A percentile compares a stretch with the other conserved stretches of the same genome.
Conservation (phyloP, 1,140 invertebrate species). For the Drosophila subpulchrella region DNA sequence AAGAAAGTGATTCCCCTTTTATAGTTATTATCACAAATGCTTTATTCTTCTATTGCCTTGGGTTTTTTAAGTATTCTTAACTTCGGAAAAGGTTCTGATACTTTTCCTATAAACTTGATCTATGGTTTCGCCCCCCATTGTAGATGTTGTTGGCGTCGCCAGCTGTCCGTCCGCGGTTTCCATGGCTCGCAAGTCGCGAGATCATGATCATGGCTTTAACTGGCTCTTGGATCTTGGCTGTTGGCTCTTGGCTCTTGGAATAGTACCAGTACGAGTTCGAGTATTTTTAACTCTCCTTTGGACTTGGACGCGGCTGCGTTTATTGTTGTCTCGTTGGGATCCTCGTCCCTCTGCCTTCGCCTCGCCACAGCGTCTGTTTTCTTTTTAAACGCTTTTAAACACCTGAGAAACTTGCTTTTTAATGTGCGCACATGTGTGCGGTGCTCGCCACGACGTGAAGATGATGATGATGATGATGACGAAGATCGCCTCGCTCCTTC, state of each 20-base stretch:
- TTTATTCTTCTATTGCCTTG: background rate
- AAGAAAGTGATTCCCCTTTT: background rate
- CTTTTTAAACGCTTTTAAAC: constrained; percentile 84
- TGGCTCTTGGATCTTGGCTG: constrained; percentile 74
- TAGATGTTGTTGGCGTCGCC: constrained; percentile 34
- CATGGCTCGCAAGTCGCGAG: constrained; percentile 76
- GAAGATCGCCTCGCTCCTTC: constrained; percentile 33
- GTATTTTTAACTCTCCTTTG: constrained; percentile 75
- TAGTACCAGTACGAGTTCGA: constrained; percentile 52
- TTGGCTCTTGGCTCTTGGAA: constrained; percentile 79
- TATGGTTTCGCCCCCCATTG: constrained; percentile 20
- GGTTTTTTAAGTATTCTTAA: too few relatives aligned
- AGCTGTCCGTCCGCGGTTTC: constrained; percentile 52
- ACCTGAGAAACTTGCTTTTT: constrained; percentile 83
- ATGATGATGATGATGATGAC: constrained; percentile 39
- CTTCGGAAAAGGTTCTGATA: background rate
- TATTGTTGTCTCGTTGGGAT: constrained; percentile 74
- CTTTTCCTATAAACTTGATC: background rate
- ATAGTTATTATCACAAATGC: background rate
- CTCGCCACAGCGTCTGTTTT: constrained; percentile 65
- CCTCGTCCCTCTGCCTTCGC: constrained; percentile 15
- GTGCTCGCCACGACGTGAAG: constrained; percentile 35
- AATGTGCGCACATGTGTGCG: constrained; percentile 75
- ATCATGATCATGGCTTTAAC: constrained; percentile 83
- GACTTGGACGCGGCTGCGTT: constrained; percentile 53